Percentiles rank a stretch among this genome's conserved stretches.
phyloP scores from a whole-genome alignment of 2,797 vertebrate genomes.

The Brachyalestes nurse region DNA sequence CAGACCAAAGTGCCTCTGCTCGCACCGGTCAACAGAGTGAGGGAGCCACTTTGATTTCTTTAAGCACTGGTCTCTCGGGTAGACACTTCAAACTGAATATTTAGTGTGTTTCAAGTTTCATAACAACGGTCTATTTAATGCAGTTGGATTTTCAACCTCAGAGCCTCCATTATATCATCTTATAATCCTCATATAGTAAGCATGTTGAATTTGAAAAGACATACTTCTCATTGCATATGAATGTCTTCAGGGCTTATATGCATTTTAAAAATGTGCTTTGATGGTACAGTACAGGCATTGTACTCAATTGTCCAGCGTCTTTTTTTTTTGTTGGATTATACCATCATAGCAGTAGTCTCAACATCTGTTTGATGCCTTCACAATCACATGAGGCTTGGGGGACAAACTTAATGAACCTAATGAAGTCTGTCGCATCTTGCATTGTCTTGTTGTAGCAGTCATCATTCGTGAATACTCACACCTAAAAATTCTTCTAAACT shows the following conservation, averaged over 20 bases:
- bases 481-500: no score
- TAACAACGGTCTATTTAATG: constrained; percentile 8
- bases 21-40: constrained; percentile 11
- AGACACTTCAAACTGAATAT: constrained; percentile 11
- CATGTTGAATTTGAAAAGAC: constrained; percentile 25
- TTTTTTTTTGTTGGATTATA: not conserved
- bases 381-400: no score
- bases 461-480: no score
- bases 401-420: no score
- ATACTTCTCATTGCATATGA: not conserved
- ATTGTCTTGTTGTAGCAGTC: no score
- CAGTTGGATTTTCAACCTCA: constrained; percentile 8
- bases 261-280: not conserved
- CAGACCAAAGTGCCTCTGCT: not conserved
- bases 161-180: not conserved
- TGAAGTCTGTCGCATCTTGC: no score
- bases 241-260: not conserved
- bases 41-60: not conserved
- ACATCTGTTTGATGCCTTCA: no score
- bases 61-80: not conserved
- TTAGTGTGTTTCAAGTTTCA: constrained; percentile 11
- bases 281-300: not conserved
- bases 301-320: not conserved
- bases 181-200: constrained; percentile 30
- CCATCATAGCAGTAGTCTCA: not conserved